Percentiles rank a stretch among this genome's conserved stretches.
Evolutionary conservation across 2,113 vertebrate species (phyloP).

Genomic region (Pteropus alecto): DNA sequence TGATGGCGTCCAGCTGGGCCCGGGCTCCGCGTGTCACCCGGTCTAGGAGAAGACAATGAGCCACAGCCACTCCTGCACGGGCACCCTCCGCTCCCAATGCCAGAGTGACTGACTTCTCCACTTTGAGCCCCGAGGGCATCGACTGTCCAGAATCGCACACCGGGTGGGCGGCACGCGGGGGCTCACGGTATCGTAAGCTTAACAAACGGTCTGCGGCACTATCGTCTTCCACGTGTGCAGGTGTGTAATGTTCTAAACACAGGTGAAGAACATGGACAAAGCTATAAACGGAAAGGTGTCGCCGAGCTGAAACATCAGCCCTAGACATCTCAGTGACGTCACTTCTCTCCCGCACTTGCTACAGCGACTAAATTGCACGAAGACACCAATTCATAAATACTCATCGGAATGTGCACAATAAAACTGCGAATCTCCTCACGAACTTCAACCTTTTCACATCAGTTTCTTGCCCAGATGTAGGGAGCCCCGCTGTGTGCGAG

Average conservation of each 20-base stretch:
- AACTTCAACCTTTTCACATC: fast-evolving
- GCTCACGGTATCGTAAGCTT: fast-evolving
- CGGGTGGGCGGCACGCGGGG: background rate
- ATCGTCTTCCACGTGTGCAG: background rate
- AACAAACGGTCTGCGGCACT: background rate
- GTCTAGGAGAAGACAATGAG: background rate
- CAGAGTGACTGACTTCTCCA: background rate
- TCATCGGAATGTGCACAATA: background rate
- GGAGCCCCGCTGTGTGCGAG: background rate
- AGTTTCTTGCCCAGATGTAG: fast-evolving
- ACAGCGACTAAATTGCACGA: fast-evolving
- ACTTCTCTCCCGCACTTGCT: background rate
- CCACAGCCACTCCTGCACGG: background rate
- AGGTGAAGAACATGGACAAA: no score
- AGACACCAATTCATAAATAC: background rate
- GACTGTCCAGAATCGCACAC: fast-evolving
- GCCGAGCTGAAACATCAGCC: background rate
- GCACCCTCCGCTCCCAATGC: background rate
- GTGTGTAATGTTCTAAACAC: no score
- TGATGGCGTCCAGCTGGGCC: fast-evolving
- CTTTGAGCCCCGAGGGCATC: background rate
- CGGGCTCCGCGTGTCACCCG: fast-evolving
- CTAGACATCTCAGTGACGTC: fast-evolving
- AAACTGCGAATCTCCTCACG: background rate
- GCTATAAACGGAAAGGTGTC: background rate